Evolutionary conservation across 2,888 invertebrate species (phyloP), one percentile per base, ranked within the genome.

Genomic region (Poecilus cupreus): DNA sequence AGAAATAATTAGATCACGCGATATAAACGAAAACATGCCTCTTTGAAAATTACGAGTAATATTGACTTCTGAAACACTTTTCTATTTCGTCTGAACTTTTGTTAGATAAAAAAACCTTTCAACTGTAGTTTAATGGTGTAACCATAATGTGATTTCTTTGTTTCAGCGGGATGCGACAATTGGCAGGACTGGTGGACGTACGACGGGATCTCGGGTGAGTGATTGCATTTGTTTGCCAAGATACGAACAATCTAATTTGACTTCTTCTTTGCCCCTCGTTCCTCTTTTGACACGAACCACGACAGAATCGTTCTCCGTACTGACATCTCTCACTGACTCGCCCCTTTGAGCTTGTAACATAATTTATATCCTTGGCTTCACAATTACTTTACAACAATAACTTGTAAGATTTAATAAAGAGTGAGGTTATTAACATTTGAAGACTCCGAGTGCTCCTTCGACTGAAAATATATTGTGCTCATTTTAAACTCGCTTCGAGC

Each of bases 111-210:
- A 32, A 32, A 32, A 32, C 32, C 1, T 1, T 32, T 32, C 32
- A 32, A 32, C 32, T 32, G 32, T 32, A 8, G 5, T 32, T 37
- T 13, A 68, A 32, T 37, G 64, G 37, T 37, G 18, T 68, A 18
- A 32, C 32, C 13, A 72, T 72, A 72, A 72, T 43, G 16, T 82
- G 77, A 75, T 85, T 85, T 87, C 87, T 87, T 87, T 87, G 87
- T 93, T 92, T 20, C 92, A 95, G 95, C 93, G 88, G 93, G 92
- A 84, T 91, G 93, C 85, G 94, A 94, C 86, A 95, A 94, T 89
- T 95, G 96, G 96, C 95, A 95, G 88, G 95, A 95, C 91, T 96
- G 96, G 95, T 95, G 95, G 95, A 95, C 95, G 0, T 95, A 95
- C 91, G 95, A 95, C 87, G 95, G 95, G 26, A 95, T 96, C 88